phyloP scores from a whole-genome alignment of 1,140 invertebrate species.

The Ceratina australensis region DNA sequence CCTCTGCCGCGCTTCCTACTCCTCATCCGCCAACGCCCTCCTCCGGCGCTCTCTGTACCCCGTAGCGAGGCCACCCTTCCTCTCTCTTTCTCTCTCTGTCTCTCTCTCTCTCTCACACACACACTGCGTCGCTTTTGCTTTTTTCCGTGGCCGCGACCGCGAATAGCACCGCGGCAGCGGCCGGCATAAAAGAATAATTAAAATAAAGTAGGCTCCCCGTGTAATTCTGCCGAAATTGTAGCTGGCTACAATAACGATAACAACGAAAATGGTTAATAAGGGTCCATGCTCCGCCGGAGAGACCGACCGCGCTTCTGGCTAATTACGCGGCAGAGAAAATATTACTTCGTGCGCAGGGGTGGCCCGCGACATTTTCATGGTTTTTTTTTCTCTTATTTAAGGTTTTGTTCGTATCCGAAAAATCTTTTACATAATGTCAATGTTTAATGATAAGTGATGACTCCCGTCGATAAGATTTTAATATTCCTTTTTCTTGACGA shows the following conservation, averaged over 20 bases:
- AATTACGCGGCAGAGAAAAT: constrained; percentile 7
- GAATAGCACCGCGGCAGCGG: constrained; percentile 32
- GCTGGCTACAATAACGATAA: constrained; percentile 52
- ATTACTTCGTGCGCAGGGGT: not conserved
- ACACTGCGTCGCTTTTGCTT: constrained; percentile 4
- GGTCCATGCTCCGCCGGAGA: no score
- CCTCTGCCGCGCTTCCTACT: not conserved
- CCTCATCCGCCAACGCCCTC: not conserved
- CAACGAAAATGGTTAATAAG: constrained; percentile 53
- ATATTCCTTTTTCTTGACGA: not conserved
- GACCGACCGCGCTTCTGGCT: not conserved
- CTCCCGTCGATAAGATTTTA: no score
- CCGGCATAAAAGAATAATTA: constrained; percentile 62
- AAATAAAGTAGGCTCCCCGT: constrained; percentile 56
- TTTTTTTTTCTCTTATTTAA: not conserved
- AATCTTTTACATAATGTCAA: no score
- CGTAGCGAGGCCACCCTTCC: no score
- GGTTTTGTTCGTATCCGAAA: not conserved
- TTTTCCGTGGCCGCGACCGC: constrained; percentile 4
- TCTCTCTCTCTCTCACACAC: not conserved
- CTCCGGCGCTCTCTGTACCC: not conserved
- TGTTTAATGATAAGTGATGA: no score
- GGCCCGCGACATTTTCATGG: not conserved
- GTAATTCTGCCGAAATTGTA: constrained; percentile 57
- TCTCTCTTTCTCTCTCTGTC: not conserved